Percentiles rank a stretch among this genome's conserved stretches.
Evolutionary conservation across 1,140 invertebrate species (phyloP).

Genomic region (Adelges cooleyi): DNA sequence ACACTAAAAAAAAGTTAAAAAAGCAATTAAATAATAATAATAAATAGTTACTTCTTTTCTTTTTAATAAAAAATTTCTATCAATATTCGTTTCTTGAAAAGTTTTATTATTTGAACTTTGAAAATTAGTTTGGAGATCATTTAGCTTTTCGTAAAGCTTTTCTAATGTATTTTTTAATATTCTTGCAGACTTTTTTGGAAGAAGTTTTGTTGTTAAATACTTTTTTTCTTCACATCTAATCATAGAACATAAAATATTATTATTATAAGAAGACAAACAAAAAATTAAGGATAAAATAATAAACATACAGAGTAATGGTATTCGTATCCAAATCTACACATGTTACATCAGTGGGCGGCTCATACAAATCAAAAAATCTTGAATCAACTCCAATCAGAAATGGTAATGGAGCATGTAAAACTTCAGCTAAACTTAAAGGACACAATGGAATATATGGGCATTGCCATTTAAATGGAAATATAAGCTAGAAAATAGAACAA

Average conservation of each 20-base stretch:
- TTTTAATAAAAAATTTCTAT: constrained; percentile 60
- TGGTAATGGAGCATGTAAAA: constrained; percentile 90
- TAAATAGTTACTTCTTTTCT: constrained; percentile 54
- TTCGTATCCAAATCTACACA: constrained; percentile 98
- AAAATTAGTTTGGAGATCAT: constrained; percentile 38
- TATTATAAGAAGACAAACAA: constrained; percentile 30
- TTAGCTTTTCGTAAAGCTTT: constrained; percentile 50
- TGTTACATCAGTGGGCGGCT: constrained; percentile 89
- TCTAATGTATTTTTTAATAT: constrained; percentile 61
- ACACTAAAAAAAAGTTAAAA: too few relatives aligned
- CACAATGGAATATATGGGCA: constrained; percentile 99
- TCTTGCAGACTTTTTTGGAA: constrained; percentile 79
- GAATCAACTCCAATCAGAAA: constrained; percentile 95
- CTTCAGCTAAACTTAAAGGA: constrained; percentile 71
- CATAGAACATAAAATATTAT: constrained; percentile 31
- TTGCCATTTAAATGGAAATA: constrained; percentile 99
- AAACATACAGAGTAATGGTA: constrained; percentile 55
- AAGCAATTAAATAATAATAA: too few relatives aligned
- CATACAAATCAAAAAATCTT: constrained; percentile 94
- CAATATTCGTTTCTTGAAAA: constrained; percentile 43
- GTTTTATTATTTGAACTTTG: constrained; percentile 44
- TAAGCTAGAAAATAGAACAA: constrained; percentile 49
- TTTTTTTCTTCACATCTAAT: constrained; percentile 75
- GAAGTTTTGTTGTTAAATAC: constrained; percentile 65
- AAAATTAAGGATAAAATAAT: not conserved